Base-by-base conservation (phyloP, 1,140 invertebrate genomes). In the Pseudomyrmex gracilis region DNA sequence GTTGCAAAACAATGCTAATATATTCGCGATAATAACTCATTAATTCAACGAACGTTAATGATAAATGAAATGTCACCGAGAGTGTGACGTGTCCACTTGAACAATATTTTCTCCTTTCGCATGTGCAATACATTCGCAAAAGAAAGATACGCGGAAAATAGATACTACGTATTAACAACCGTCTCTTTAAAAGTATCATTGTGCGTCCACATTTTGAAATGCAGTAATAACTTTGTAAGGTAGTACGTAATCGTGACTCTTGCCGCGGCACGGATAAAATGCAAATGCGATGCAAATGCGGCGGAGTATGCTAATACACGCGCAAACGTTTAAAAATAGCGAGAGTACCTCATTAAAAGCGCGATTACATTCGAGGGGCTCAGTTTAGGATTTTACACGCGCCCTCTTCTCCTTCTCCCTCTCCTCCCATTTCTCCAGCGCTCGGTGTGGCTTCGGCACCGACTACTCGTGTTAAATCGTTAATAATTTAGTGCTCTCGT, bases 241-340 rank as follows among this genome's bases (percentile, higher is more conserved):
- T 51, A 67, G 24, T 66, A 49, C 55, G 64, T 82, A 85, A 87
- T 88, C 82, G 85, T 82, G 86, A 87, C 77, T 58, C 49, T 60
- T 45, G 66, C 64, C 60, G 83, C 61, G 47, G 53, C 47, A 53
- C 58, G 49, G 60, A 57, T 85, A 88, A 88, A 77, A 87, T 88
- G 87, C 76, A 88, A 88, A 88, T 88, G 71, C 63, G 43, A 88
- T 88, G 87, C 86, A 88, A 88, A 88, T 88, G 55, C 45, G 49
- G 10, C 2, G 66, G 60, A 68, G 61, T 88, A 87, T 88, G 86
- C 76, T 88, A 88, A 88, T 85, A 63, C 83, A 63, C 83, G 55
- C 20, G 83, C 53, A 88, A 87, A 88, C 77, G 60, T 88, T 85
- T 85, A 88, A 88, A 88, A 87, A 88, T 88, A 85, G 76, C 51